Evolutionary conservation across 2,797 vertebrate genomes (phyloP).

Genomic region (Pseudotriccus pelzelni): DNA sequence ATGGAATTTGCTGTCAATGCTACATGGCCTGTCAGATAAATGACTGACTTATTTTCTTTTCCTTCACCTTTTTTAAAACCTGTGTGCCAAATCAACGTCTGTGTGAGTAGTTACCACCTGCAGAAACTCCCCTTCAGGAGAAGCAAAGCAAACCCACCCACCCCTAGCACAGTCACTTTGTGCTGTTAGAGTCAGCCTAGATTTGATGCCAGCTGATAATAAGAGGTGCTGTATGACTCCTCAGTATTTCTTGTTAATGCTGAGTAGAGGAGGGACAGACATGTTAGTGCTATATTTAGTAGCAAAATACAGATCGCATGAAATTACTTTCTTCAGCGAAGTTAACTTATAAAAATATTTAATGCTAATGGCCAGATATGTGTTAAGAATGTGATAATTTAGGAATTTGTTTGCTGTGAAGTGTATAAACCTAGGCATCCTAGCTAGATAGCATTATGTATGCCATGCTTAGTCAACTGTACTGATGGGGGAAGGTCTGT

Average conservation of each 20-base stretch:
- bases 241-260: background rate
- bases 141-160: background rate
- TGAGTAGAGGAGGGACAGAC: background rate
- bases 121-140: background rate
- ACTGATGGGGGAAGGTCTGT: background rate
- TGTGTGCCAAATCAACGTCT: background rate
- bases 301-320: background rate
- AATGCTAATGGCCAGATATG: background rate
- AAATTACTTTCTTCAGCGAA: background rate
- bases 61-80: constrained; percentile 18
- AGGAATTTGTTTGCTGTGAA: background rate
- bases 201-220: background rate
- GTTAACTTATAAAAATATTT: background rate
- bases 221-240: background rate
- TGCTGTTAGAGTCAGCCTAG: background rate
- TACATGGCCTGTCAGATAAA: constrained; percentile 41
- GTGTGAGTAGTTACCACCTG: background rate
- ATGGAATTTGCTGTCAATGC: constrained; percentile 17
- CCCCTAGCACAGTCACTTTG: background rate
- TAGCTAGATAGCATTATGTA: background rate
- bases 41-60: background rate
- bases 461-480: background rate
- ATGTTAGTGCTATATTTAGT: background rate
- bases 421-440: background rate
- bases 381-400: background rate